phyloP scores from a whole-genome alignment of 2,888 invertebrate genomes.

The Papilio protenor region DNA sequence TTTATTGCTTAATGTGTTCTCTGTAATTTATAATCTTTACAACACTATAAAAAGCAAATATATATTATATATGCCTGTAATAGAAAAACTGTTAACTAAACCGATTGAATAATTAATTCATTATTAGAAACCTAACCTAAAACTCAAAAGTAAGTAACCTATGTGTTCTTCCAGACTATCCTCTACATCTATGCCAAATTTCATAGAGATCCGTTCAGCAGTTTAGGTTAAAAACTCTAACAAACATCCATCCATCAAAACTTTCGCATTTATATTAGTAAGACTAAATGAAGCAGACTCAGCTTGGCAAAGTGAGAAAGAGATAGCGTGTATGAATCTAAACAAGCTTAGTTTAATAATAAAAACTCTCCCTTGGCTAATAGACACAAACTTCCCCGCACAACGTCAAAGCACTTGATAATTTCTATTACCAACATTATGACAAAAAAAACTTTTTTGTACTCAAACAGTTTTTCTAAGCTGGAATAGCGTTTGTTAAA shows the following conservation, averaged over 20 bases:
- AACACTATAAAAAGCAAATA: background rate
- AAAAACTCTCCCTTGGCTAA: background rate
- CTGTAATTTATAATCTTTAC: background rate
- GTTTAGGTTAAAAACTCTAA: too few relatives aligned
- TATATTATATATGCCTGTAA: background rate
- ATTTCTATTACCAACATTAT: conserved; percentile 28
- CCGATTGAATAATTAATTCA: background rate
- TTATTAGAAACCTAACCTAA: too few relatives aligned
- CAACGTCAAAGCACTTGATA: conserved; percentile 32
- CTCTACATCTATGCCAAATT: too few relatives aligned
- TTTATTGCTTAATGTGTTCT: conserved; percentile 16
- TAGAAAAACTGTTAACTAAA: background rate
- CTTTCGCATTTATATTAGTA: too few relatives aligned
- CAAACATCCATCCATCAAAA: too few relatives aligned
- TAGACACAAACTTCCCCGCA: background rate
- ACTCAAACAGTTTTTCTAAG: conserved; percentile 35
- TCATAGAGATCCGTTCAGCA: too few relatives aligned
- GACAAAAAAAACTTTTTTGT: conserved; percentile 21
- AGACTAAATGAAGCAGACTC: too few relatives aligned
- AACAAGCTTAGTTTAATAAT: background rate
- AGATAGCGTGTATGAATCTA: background rate
- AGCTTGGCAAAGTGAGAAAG: too few relatives aligned
- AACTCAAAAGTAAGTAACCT: too few relatives aligned
- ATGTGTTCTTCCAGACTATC: too few relatives aligned
- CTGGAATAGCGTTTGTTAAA: conserved; percentile 21